These are phyloP conservation scores for Grammomys dolichurus DNA, from an alignment of 2,113 vertebrate genomes.

Conservation along the genomic window DNA sequence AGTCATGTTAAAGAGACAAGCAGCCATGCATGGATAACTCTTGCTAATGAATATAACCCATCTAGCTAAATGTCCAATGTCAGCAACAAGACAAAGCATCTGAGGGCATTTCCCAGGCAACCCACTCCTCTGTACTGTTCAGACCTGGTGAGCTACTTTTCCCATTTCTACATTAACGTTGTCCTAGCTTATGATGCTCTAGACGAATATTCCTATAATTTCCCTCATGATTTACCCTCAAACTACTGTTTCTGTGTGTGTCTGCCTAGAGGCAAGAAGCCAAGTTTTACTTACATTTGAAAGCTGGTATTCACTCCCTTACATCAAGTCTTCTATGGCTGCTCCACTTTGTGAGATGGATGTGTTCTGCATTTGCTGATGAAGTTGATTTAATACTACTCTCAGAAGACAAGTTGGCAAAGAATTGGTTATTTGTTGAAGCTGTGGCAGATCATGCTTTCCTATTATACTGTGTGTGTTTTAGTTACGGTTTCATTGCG, in stretches of 20 bases:
- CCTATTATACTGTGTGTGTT: not conserved
- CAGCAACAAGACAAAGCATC: not conserved
- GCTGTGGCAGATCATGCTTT: not conserved
- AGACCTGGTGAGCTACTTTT: not conserved
- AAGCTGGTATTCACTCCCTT: not conserved
- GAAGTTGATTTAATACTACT: conserved; percentile 9
- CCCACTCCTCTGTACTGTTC: not conserved
- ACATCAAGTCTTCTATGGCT: not conserved
- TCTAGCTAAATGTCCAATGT: not conserved
- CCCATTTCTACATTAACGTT: not conserved
- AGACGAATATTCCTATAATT: not conserved
- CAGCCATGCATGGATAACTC: not conserved
- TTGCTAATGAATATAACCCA: not conserved
- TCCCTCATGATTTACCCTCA: not conserved
- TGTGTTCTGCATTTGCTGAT: conserved; percentile 22
- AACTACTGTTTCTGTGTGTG: not conserved
- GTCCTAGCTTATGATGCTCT: not conserved
- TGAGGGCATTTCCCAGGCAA: not conserved
- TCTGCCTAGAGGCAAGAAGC: conserved; percentile 14
- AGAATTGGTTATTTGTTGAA: conserved; percentile 12
- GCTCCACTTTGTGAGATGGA: not conserved
- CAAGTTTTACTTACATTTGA: not conserved
- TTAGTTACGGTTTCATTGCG: no score
- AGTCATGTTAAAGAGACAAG: conserved; percentile 30
- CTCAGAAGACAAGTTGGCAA: not conserved